These are phyloP conservation scores for Paelopatides confundens DNA, from an alignment of 53 echinoderm and acorn worm species.

Conservation along the genomic window DNA sequence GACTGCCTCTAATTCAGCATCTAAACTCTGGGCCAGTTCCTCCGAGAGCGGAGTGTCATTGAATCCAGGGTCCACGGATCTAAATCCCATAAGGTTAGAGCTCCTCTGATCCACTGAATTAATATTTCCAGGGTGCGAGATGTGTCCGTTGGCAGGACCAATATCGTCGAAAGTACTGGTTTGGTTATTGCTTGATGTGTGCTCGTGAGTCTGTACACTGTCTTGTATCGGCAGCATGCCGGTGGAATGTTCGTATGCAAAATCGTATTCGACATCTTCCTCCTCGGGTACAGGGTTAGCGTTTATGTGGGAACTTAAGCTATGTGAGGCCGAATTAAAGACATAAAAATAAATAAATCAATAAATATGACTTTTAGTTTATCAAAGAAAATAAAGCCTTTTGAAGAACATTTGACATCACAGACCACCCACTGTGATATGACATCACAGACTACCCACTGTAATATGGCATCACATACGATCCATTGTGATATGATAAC, in stretches of 20 bases:
- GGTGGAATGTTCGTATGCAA: conserved; percentile 23
- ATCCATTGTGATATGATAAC: no score
- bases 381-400: no score
- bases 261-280: conserved; percentile 43
- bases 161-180: background rate
- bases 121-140: background rate
- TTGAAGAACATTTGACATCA: no score
- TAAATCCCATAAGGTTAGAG: background rate
- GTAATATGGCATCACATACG: no score
- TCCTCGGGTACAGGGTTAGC: conserved; percentile 4
- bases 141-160: background rate
- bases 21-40: conserved; percentile 22
- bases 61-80: background rate
- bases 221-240: background rate
- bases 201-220: background rate
- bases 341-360: background rate
- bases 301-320: conserved; percentile 14
- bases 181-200: background rate
- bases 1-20: conserved; percentile 12
- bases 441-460: no score
- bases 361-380: no score
- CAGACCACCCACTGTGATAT: no score
- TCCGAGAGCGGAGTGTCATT: conserved; percentile 29
- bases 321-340: background rate
- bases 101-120: background rate